phyloP scores from a whole-genome alignment of 1,140 invertebrate species.

The Riptortus pedestris region DNA sequence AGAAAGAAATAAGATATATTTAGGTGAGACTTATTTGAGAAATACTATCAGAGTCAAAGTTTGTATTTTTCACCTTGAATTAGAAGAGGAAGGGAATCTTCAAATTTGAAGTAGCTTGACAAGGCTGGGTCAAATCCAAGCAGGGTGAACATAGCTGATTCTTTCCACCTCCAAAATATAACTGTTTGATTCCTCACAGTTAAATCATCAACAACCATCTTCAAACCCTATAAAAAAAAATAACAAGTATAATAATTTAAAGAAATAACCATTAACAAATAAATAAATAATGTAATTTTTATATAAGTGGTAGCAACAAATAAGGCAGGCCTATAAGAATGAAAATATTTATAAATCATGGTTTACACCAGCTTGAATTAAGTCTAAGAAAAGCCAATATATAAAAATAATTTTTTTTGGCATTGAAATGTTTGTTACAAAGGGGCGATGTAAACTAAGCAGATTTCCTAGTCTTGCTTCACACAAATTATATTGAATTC shows the following conservation, averaged over 20 bases:
- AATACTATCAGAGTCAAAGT: too few relatives aligned
- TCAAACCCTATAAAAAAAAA: slow-evolving; percentile 34
- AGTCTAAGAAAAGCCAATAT: too few relatives aligned
- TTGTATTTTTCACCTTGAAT: slow-evolving; percentile 31
- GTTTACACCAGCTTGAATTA: too few relatives aligned
- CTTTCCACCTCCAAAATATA: slow-evolving; percentile 37
- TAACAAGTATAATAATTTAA: slow-evolving; percentile 7
- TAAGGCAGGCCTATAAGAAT: neutral
- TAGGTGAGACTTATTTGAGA: too few relatives aligned
- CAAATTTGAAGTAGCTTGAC: slow-evolving; percentile 28
- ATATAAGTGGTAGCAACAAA: neutral
- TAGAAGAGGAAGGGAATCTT: slow-evolving; percentile 27
- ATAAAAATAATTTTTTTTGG: too few relatives aligned
- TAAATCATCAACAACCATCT: slow-evolving; percentile 37
- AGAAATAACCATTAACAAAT: neutral
- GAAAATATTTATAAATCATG: too few relatives aligned
- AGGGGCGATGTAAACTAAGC: too few relatives aligned
- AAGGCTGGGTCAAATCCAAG: slow-evolving; percentile 30
- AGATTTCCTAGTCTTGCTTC: too few relatives aligned
- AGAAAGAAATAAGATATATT: too few relatives aligned
- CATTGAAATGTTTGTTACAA: too few relatives aligned
- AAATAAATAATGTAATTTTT: neutral
- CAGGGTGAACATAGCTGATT: slow-evolving; percentile 29
- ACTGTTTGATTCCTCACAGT: slow-evolving; percentile 35
- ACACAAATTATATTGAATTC: too few relatives aligned